Conservation (phyloP, 2,888 invertebrate genomes). For the Synanthedon formicaeformis region DNA sequence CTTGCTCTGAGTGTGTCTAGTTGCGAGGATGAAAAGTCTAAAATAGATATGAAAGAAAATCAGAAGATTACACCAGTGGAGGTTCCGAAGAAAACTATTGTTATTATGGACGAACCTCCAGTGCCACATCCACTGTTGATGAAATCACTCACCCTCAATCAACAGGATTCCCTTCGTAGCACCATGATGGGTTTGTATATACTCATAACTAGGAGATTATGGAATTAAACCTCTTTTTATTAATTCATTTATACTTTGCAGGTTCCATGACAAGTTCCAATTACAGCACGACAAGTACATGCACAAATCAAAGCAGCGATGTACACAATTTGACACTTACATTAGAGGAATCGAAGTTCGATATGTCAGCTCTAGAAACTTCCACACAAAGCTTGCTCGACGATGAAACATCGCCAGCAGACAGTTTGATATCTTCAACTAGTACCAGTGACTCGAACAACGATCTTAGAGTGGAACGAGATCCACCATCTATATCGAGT, state of each 20-base stretch:
- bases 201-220: background rate
- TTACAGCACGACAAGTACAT: slow-evolving; percentile 63
- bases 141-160: slow-evolving; percentile 59
- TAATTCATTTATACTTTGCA: slow-evolving; percentile 13
- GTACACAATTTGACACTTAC: slow-evolving; percentile 72
- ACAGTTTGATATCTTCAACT: slow-evolving; percentile 76
- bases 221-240: background rate
- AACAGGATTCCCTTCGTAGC: slow-evolving; percentile 50
- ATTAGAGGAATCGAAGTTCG: slow-evolving; percentile 81
- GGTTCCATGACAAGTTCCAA: slow-evolving; percentile 67
- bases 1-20: slow-evolving; percentile 62
- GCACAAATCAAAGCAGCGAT: slow-evolving; percentile 58
- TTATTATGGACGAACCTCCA: slow-evolving; percentile 53
- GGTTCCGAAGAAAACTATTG: slow-evolving; percentile 49
- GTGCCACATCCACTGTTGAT: slow-evolving; percentile 60
- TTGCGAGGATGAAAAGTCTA: slow-evolving; percentile 63
- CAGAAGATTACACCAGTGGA: slow-evolving; percentile 24
- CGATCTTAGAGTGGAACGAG: slow-evolving; percentile 57
- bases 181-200: slow-evolving; percentile 55
- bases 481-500: slow-evolving; percentile 50
- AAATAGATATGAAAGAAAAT: slow-evolving; percentile 35
- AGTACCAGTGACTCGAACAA: slow-evolving; percentile 75
- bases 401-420: slow-evolving; percentile 87
- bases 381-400: slow-evolving; percentile 79
- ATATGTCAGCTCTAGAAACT: slow-evolving; percentile 76